Conservation (phyloP, 1,140 invertebrate genomes). For the Cherax destructor region DNA sequence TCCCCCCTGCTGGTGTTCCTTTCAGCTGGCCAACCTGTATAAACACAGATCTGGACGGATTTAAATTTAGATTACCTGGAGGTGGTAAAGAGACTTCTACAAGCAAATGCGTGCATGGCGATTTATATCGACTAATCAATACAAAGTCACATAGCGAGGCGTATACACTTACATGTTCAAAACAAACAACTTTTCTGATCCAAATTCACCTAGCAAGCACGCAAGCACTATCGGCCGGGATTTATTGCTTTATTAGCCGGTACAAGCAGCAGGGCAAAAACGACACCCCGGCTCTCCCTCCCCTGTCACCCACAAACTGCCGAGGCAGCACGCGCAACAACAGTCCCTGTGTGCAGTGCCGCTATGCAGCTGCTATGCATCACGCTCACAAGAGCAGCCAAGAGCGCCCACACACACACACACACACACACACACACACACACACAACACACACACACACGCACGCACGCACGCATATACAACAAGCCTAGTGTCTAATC, state of each 20-base stretch:
- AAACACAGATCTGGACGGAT: conserved; percentile 12
- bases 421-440: too few relatives aligned
- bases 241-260: conserved; percentile 64
- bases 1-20: neutral
- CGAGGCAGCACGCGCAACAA: conserved; percentile 50
- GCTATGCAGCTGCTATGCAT: conserved; percentile 54
- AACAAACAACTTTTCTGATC: conserved; percentile 35
- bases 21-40: neutral
- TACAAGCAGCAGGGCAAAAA: conserved; percentile 50
- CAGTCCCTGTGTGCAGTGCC: conserved; percentile 29
- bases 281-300: neutral
- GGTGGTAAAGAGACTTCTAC: neutral
- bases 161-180: conserved; percentile 21
- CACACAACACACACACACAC: too few relatives aligned
- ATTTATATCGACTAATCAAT: conserved; percentile 5
- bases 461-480: too few relatives aligned
- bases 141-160: conserved; percentile 20
- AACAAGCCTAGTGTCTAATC: too few relatives aligned
- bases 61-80: conserved; percentile 20
- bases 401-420: too few relatives aligned
- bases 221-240: conserved; percentile 57
- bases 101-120: neutral
- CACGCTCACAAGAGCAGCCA: neutral
- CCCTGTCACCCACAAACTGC: conserved; percentile 41
- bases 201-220: conserved; percentile 53